phyloP scores from a whole-genome alignment of 2,888 invertebrate species.

The Protonemura montana region DNA sequence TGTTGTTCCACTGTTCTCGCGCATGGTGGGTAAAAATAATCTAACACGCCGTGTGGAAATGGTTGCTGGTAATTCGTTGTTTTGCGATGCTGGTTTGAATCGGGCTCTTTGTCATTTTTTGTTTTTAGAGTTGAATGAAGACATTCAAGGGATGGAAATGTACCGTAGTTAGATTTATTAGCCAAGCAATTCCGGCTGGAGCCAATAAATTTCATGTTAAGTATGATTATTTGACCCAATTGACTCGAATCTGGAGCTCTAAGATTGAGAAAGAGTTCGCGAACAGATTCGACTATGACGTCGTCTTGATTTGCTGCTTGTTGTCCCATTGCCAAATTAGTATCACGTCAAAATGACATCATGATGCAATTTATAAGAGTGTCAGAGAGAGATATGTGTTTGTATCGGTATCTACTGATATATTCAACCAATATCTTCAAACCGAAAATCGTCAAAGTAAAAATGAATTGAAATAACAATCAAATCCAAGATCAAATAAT shows the following conservation, averaged over 20 bases:
- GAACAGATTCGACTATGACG: not conserved
- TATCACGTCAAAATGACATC: slow-evolving; percentile 1
- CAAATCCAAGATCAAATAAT: too few relatives aligned
- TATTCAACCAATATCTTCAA: too few relatives aligned
- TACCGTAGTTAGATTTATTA: not conserved
- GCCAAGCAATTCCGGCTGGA: not conserved
- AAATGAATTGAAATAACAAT: too few relatives aligned
- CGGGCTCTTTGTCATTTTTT: not conserved
- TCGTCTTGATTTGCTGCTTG: not conserved
- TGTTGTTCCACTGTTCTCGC: not conserved
- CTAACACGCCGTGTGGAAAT: not conserved
- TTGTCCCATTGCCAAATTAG: not conserved
- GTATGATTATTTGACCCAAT: slow-evolving; percentile 12
- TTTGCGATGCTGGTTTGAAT: not conserved
- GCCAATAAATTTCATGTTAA: not conserved
- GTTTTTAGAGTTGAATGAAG: not conserved
- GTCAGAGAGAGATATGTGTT: not conserved
- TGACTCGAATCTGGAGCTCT: not conserved
- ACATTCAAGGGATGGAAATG: slow-evolving; percentile 7
- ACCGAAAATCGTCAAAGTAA: too few relatives aligned
- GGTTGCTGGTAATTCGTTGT: not conserved
- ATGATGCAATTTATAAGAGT: not conserved
- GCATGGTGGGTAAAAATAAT: not conserved
- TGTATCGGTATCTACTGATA: not conserved
- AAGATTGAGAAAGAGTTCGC: slow-evolving; percentile 12